phyloP scores from a whole-genome alignment of 2,888 invertebrate genomes.

The Orthosia incerta region DNA sequence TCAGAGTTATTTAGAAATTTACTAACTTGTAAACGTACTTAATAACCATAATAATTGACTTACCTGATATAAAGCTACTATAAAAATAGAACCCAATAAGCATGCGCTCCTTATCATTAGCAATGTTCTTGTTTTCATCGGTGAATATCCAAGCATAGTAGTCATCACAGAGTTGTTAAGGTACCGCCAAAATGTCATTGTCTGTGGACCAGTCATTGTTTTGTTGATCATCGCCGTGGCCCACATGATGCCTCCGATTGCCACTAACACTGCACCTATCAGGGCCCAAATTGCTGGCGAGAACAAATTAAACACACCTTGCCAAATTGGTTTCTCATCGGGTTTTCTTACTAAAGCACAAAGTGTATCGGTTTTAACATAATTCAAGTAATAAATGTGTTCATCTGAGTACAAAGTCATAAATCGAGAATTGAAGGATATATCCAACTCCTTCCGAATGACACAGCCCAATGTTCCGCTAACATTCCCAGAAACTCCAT shows the following conservation, averaged over 20 bases:
- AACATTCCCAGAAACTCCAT: slow-evolving; percentile 51
- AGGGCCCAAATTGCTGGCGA: slow-evolving; percentile 48
- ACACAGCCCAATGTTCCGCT: slow-evolving; percentile 75
- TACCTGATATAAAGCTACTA: slow-evolving; percentile 76
- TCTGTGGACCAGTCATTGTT: slow-evolving; percentile 33
- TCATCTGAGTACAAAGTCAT: slow-evolving; percentile 69
- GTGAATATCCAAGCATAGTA: slow-evolving; percentile 71
- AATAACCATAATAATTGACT: slow-evolving; percentile 36
- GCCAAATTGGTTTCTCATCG: slow-evolving; percentile 73
- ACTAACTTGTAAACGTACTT: neutral
- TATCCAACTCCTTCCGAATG: slow-evolving; percentile 69
- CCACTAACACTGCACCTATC: slow-evolving; percentile 49
- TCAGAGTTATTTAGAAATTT: neutral
- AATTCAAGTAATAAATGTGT: slow-evolving; percentile 68
- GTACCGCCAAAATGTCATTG: slow-evolving; percentile 53
- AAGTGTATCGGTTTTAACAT: slow-evolving; percentile 71
- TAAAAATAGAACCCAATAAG: slow-evolving; percentile 71
- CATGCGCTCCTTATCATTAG: slow-evolving; percentile 70
- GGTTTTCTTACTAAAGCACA: slow-evolving; percentile 73
- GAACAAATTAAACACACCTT: slow-evolving; percentile 66
- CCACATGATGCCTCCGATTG: slow-evolving; percentile 69
- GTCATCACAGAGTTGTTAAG: slow-evolving; percentile 64
- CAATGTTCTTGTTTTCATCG: slow-evolving; percentile 60
- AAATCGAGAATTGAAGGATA: slow-evolving; percentile 81
- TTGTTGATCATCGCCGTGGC: slow-evolving; percentile 54